Evolutionary conservation across 2,888 invertebrate species (phyloP).

Genomic region (Agapostemon virescens): DNA sequence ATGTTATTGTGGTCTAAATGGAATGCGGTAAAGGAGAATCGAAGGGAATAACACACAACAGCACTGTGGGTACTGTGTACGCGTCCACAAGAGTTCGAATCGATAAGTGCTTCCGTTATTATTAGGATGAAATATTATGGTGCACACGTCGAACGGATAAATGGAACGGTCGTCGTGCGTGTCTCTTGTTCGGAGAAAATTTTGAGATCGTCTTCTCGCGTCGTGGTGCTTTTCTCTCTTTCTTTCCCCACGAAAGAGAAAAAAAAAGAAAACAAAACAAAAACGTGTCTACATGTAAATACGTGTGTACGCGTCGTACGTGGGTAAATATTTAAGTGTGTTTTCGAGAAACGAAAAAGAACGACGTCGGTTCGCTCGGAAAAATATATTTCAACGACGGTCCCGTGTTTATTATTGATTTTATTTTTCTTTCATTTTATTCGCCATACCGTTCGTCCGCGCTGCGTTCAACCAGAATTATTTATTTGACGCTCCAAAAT

Average conservation of each 20-base stretch:
- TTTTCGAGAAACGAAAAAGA: constrained; percentile 43
- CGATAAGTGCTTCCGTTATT: constrained; percentile 65
- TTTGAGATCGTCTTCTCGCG: constrained; percentile 30
- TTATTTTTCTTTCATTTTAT: constrained; percentile 9
- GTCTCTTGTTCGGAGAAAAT: constrained; percentile 34
- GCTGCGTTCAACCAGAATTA: background rate
- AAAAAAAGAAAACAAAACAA: background rate
- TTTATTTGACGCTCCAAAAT: constrained; percentile 29
- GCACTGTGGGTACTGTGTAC: constrained; percentile 48
- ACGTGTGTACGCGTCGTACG: background rate
- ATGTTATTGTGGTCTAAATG: constrained; percentile 14
- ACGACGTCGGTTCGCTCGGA: constrained; percentile 29
- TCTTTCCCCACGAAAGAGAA: background rate
- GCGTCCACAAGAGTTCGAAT: constrained; percentile 56
- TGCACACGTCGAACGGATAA: constrained; percentile 30
- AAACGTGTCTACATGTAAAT: background rate
- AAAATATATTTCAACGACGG: constrained; percentile 26
- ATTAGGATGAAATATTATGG: constrained; percentile 57
- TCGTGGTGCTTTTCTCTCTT: background rate
- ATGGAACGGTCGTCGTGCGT: constrained; percentile 29
- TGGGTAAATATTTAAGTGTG: constrained; percentile 44
- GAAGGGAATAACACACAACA: constrained; percentile 38
- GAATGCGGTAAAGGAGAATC: constrained; percentile 30
- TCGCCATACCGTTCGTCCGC: background rate
- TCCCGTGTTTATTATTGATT: constrained; percentile 37